These are phyloP conservation scores for Gymnothorax reevesii DNA, from an alignment of 2,797 vertebrate genomes.

Conservation along the genomic window DNA sequence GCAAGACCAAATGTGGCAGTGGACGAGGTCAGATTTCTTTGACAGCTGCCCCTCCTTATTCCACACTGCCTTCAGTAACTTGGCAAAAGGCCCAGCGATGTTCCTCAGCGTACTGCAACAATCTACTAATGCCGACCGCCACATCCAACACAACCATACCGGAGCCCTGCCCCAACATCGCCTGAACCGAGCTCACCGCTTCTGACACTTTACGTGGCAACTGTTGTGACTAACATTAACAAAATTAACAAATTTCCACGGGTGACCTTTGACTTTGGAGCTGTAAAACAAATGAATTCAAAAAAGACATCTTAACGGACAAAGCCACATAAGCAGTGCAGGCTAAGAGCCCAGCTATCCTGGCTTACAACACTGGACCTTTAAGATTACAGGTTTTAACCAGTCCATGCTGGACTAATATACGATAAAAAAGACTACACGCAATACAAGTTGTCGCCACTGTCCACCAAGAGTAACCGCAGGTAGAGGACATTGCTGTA, in stretches of 20 bases:
- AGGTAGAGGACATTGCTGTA: constrained; percentile 43
- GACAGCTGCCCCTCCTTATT: too few species aligned
- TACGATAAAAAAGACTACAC: constrained; percentile 63
- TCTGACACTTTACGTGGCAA: not conserved
- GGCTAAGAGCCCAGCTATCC: constrained; percentile 55
- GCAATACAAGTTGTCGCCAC: constrained; percentile 76
- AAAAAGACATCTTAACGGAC: constrained; percentile 80
- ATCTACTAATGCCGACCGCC: not conserved
- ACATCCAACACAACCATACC: not conserved
- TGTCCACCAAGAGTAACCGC: constrained; percentile 25
- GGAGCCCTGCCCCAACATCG: not conserved
- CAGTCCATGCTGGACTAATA: not conserved
- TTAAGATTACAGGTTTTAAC: not conserved
- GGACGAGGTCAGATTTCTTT: not conserved
- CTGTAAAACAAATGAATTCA: constrained; percentile 76
- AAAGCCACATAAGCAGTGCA: constrained; percentile 26
- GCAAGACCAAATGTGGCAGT: not conserved
- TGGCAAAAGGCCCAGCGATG: not conserved
- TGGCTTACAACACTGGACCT: constrained; percentile 54
- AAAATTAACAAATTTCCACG: not conserved
- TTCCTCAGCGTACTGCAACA: not conserved
- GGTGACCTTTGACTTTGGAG: not conserved
- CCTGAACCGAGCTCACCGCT: not conserved
- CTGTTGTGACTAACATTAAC: not conserved
- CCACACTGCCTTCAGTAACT: not conserved